phyloP scores from a whole-genome alignment of 23 tunicate genomes.

The Trididemnum miniatum region DNA sequence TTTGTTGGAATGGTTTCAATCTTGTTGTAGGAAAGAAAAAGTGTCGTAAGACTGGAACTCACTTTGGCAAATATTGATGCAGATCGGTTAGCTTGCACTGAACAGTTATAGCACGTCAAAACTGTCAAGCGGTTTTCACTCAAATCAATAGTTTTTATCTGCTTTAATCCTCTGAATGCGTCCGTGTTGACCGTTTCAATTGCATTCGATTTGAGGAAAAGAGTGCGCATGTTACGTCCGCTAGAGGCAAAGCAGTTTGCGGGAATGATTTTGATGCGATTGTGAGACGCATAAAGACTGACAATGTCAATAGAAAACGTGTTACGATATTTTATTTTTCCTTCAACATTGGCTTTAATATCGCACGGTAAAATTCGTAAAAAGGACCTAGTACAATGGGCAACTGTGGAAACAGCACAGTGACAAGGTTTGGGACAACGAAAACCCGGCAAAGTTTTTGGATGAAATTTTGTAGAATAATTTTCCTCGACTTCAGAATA shows the following conservation, averaged over 20 bases:
- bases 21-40: constrained; percentile 49
- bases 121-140: constrained; percentile 38
- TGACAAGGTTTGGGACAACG: neutral
- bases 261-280: constrained; percentile 18
- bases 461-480: no score
- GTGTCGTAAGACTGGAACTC: constrained; percentile 16
- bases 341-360: neutral
- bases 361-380: constrained; percentile 5
- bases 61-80: constrained; percentile 24
- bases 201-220: constrained; percentile 47
- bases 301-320: constrained; percentile 3
- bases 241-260: constrained; percentile 6
- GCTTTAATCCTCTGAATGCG: constrained; percentile 43
- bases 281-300: constrained; percentile 28
- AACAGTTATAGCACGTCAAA: neutral
- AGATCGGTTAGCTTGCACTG: neutral
- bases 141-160: constrained; percentile 50
- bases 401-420: neutral
- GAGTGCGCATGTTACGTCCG: constrained; percentile 13
- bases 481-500: no score
- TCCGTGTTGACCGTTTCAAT: constrained; percentile 20
- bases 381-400: neutral
- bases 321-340: neutral
- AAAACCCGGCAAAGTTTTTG: no score
- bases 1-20: constrained; percentile 37